These are phyloP conservation scores for Muscicapa comitata DNA, from an alignment of 2,797 vertebrate species.

Conservation along the genomic window DNA sequence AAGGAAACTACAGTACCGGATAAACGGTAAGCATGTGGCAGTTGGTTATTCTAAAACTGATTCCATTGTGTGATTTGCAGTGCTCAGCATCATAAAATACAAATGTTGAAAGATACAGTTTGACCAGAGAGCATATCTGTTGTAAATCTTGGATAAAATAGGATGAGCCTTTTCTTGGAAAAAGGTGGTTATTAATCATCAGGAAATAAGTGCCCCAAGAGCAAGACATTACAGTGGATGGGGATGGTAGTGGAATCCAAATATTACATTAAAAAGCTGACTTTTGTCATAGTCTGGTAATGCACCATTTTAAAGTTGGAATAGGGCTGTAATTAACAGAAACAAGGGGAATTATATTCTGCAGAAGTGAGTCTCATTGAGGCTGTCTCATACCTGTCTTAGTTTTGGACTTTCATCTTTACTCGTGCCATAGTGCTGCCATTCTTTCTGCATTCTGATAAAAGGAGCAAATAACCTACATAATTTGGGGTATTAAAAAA, in stretches of 20 bases:
- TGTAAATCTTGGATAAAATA: background rate
- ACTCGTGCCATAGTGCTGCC: background rate
- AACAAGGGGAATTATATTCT: background rate
- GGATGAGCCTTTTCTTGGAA: background rate
- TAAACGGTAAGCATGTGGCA: conserved; percentile 83
- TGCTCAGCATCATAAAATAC: background rate
- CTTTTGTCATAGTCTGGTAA: background rate
- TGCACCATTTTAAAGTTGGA: background rate
- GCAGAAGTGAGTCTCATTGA: background rate
- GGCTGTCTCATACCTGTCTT: background rate
- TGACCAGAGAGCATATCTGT: background rate
- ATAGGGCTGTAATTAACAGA: background rate
- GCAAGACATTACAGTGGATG: accelerated
- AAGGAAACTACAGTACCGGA: conserved; percentile 85
- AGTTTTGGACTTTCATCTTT: background rate
- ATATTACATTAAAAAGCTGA: background rate
- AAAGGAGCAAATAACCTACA: background rate
- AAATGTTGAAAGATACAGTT: background rate
- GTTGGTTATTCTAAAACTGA: background rate
- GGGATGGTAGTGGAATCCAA: background rate
- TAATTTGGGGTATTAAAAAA: background rate
- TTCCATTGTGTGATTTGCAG: background rate
- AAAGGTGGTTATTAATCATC: background rate
- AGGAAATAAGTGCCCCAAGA: background rate
- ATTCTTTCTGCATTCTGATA: background rate